Percentiles rank a stretch among this genome's conserved stretches.
Conservation (phyloP, 2,113 vertebrate genomes). For the Ursus arctos region DNA sequence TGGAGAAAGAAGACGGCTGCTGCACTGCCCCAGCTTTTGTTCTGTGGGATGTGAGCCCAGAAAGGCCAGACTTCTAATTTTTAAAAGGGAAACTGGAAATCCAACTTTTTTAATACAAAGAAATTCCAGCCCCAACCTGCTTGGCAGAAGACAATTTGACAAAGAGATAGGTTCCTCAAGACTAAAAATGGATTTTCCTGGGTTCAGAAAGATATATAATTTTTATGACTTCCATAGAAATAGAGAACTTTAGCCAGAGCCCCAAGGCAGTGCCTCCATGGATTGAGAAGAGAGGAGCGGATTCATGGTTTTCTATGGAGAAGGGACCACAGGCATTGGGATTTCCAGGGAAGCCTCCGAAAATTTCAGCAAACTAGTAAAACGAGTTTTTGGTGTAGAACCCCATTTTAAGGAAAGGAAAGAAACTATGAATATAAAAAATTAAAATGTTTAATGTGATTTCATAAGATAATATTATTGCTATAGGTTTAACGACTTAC, state of each 20-base stretch:
- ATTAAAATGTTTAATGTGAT: neutral
- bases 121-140: neutral
- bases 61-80: neutral
- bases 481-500: neutral
- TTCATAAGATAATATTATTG: neutral
- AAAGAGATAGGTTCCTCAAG: neutral
- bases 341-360: neutral
- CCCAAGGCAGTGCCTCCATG: neutral
- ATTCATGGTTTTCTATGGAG: neutral
- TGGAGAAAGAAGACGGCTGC: neutral
- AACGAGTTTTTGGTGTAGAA: neutral
- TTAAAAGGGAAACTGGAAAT: neutral
- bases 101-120: neutral
- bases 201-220: neutral
- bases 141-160: neutral
- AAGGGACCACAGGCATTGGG: neutral
- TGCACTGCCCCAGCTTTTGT: neutral
- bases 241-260: too few relatives aligned
- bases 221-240: neutral
- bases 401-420: neutral
- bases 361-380: neutral
- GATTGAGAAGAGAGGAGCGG: rapidly evolving
- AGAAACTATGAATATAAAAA: neutral
- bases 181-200: neutral
- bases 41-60: neutral